A percentile compares a stretch with the other conserved stretches of the same genome.
Evolutionary conservation across 1,140 invertebrate species (phyloP).

Genomic region (Thalassaphorura encarpata): DNA sequence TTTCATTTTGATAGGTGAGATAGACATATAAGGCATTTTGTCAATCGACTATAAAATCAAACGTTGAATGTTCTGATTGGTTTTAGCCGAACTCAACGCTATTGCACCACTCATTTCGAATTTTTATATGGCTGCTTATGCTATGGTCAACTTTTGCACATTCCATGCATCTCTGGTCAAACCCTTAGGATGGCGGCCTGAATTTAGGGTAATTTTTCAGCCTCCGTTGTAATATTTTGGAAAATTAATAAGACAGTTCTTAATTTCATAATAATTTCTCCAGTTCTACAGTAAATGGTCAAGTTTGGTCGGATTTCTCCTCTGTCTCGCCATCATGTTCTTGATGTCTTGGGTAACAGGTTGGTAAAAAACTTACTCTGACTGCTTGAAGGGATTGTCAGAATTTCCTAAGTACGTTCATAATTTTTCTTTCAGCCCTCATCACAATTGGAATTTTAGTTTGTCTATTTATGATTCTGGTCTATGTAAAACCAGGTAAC

Average conservation of each 20-base stretch:
- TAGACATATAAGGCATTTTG: not conserved
- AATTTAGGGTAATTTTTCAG: conserved; percentile 55
- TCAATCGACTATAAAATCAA: too few relatives aligned
- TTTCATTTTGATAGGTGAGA: conserved; percentile 42
- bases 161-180: conserved; percentile 49
- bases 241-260: not conserved
- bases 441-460: conserved; percentile 45
- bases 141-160: conserved; percentile 58
- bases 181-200: conserved; percentile 64
- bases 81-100: conserved; percentile 73
- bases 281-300: conserved; percentile 48
- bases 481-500: conserved; percentile 35
- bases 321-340: conserved; percentile 77
- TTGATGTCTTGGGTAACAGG: conserved; percentile 70
- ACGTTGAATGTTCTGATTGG: too few relatives aligned
- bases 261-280: conserved; percentile 1
- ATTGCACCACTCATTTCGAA: conserved; percentile 97
- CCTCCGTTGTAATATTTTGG: not conserved
- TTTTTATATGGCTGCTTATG: conserved; percentile 95
- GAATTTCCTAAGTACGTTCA: conserved; percentile 17
- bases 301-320: conserved; percentile 43
- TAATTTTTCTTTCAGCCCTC: conserved; percentile 39
- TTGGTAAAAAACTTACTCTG: too few relatives aligned
- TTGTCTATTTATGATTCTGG: conserved; percentile 44
- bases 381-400: not conserved